Conservation (phyloP, 2,797 vertebrate species). For the Oreochromis grahami region DNA sequence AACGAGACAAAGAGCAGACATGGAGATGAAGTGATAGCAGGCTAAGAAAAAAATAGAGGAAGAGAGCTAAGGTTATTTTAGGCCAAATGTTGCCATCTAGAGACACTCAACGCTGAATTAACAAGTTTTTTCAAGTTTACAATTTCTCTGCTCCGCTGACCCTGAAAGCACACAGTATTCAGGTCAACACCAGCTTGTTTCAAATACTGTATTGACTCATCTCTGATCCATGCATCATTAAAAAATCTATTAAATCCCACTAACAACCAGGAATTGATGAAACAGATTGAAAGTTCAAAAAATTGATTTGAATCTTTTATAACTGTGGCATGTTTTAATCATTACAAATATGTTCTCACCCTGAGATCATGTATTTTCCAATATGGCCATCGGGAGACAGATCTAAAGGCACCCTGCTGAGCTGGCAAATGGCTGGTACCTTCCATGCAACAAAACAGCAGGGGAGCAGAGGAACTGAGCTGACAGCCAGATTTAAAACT, state of each 20-base stretch:
- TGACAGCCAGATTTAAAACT: slow-evolving; percentile 19
- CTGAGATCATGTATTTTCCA: slow-evolving; percentile 25
- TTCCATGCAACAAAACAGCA: slow-evolving; percentile 9
- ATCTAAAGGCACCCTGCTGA: slow-evolving; percentile 55
- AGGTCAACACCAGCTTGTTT: slow-evolving; percentile 29
- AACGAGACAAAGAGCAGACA: slow-evolving; percentile 14
- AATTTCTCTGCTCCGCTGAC: slow-evolving; percentile 13
- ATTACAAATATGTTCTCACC: slow-evolving; percentile 48
- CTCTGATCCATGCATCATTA: slow-evolving; percentile 52
- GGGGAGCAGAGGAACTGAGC: slow-evolving; percentile 22
- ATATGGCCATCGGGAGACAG: slow-evolving; percentile 27
- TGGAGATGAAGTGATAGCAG: not conserved
- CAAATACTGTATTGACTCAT: slow-evolving; percentile 22
- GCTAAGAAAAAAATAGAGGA: not conserved
- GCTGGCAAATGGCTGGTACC: slow-evolving; percentile 51
- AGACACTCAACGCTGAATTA: slow-evolving; percentile 15
- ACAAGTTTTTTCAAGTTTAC: slow-evolving; percentile 10
- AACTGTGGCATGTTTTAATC: slow-evolving; percentile 47
- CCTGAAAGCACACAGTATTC: slow-evolving; percentile 15
- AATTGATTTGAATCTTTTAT: slow-evolving; percentile 43
- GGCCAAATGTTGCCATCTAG: slow-evolving; percentile 33
- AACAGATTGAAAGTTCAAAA: slow-evolving; percentile 31
- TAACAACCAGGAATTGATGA: slow-evolving; percentile 28
- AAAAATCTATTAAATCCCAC: slow-evolving; percentile 38
- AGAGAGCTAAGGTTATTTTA: slow-evolving; percentile 9